These are phyloP conservation scores for Falco biarmicus DNA, from an alignment of 2,797 vertebrate species.

Conservation along the genomic window DNA sequence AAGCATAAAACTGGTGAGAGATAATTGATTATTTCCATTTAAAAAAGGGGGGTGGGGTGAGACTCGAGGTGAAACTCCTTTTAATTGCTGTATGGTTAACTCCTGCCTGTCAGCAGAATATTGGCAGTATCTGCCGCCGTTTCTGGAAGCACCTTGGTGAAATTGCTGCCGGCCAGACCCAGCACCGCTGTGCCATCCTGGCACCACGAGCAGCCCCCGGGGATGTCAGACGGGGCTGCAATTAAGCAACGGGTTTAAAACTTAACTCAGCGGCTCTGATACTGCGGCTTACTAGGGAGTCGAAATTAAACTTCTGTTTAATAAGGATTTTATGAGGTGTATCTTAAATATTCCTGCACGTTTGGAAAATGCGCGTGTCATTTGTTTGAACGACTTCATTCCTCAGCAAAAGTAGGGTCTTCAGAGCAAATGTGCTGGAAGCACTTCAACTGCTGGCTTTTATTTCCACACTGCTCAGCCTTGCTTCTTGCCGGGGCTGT, in stretches of 20 bases:
- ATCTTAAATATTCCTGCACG: rapidly evolving
- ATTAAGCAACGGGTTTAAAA: background rate
- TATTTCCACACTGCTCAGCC: background rate
- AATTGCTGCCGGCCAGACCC: rapidly evolving
- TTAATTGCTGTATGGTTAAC: background rate
- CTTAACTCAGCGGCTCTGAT: background rate
- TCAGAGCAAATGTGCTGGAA: background rate
- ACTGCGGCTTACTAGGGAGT: background rate
- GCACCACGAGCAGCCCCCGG: rapidly evolving
- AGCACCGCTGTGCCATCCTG: background rate
- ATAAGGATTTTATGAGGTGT: background rate
- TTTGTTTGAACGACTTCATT: background rate
- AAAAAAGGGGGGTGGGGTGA: background rate
- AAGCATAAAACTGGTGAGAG: background rate
- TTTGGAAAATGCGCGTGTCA: rapidly evolving
- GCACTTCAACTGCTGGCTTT: background rate
- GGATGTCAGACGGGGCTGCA: background rate
- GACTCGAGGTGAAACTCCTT: background rate
- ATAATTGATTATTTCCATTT: background rate
- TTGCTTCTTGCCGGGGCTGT: no score
- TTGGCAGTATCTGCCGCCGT: background rate
- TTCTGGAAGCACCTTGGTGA: background rate
- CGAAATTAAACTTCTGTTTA: background rate
- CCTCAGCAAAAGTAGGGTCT: background rate
- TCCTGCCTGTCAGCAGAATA: background rate